phyloP scores from a whole-genome alignment of 2,113 vertebrate genomes.

The Cottus gobio region DNA sequence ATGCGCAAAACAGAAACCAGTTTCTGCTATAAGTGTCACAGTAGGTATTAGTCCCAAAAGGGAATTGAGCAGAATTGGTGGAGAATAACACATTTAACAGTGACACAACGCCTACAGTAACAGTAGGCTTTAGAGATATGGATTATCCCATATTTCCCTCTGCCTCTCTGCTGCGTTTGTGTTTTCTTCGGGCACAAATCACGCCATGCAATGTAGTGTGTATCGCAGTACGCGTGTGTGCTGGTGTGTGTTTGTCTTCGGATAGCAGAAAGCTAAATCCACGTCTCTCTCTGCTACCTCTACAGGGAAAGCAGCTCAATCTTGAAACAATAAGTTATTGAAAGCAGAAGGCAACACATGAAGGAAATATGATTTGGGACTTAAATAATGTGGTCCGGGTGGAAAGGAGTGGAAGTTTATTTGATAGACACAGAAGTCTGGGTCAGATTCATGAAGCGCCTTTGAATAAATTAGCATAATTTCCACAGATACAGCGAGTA shows the following conservation, averaged over 20 bases:
- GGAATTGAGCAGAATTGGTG: constrained; percentile 54
- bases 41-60: constrained; percentile 36
- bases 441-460: constrained; percentile 13
- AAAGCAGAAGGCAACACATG: constrained; percentile 56
- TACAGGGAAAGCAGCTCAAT: constrained; percentile 58
- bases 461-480: constrained; percentile 16
- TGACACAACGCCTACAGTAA: constrained; percentile 13
- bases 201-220: constrained; percentile 36
- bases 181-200: constrained; percentile 47
- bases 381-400: constrained; percentile 46
- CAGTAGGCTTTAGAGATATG: constrained; percentile 44
- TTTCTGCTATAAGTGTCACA: constrained; percentile 24
- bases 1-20: constrained; percentile 7
- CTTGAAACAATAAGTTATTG: constrained; percentile 68
- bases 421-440: constrained; percentile 37
- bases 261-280: constrained; percentile 58
- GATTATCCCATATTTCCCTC: constrained; percentile 54
- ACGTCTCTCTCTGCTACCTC: constrained; percentile 3
- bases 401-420: constrained; percentile 36
- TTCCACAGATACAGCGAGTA: background rate
- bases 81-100: constrained; percentile 38
- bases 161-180: constrained; percentile 50
- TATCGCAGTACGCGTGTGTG: constrained; percentile 19
- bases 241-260: constrained; percentile 44
- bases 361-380: constrained; percentile 45